A percentile compares a stretch with the other conserved stretches of the same genome.
These are phyloP conservation scores for Steinernema feltiae DNA, from an alignment of 1,140 invertebrate genomes.

Conservation along the genomic window DNA sequence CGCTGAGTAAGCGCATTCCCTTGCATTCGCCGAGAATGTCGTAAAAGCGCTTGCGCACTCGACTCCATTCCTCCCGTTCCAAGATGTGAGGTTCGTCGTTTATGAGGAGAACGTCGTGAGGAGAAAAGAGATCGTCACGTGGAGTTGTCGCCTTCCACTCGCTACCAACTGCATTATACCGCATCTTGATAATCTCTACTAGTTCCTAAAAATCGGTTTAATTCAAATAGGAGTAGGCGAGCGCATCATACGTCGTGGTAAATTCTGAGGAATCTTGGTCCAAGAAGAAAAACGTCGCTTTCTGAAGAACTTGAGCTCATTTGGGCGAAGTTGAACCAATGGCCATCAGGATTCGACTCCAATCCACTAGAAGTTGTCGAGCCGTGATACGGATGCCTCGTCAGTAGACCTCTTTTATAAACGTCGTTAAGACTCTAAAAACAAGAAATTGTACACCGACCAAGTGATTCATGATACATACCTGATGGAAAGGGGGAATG, in stretches of 20 bases:
- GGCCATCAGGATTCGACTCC: background rate
- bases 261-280: background rate
- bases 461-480: constrained; percentile 6
- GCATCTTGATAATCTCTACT: background rate
- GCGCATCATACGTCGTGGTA: background rate
- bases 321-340: constrained; percentile 5
- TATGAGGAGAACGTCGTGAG: background rate
- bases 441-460: background rate
- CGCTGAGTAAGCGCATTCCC: background rate
- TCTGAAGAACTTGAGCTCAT: background rate
- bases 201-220: background rate
- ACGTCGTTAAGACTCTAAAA: constrained; percentile 30
- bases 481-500: constrained; percentile 36
- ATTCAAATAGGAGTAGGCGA: background rate
- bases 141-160: background rate
- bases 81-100: constrained; percentile 4
- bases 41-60: background rate
- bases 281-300: background rate
- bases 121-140: background rate
- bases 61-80: background rate
- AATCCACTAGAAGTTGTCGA: background rate
- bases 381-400: background rate
- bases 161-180: background rate
- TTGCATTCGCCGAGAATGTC: background rate
- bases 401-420: constrained; percentile 32